Percentiles rank a stretch among this genome's conserved stretches.
phyloP scores from a whole-genome alignment of 2,113 vertebrate genomes.

The Callaeas wilsoni region DNA sequence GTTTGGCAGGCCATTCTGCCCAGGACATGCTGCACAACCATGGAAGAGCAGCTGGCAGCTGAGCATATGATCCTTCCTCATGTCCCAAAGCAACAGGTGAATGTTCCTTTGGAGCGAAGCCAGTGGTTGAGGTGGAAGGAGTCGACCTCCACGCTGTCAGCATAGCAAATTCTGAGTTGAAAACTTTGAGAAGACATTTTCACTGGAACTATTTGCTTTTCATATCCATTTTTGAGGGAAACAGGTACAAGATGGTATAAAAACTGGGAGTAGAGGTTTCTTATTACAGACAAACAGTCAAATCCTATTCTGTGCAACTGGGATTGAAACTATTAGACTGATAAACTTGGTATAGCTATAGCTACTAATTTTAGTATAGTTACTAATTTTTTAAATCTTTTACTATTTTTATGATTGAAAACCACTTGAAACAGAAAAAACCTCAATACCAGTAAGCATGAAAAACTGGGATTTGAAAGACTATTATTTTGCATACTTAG shows the following conservation, averaged over 20 bases:
- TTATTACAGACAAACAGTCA: not conserved
- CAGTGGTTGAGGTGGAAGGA: not conserved
- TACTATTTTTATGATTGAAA: not conserved
- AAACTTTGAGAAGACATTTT: not conserved
- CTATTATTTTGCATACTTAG: not conserved
- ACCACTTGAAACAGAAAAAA: not conserved
- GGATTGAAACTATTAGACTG: not conserved
- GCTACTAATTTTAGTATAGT: not conserved
- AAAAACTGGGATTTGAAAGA: not conserved
- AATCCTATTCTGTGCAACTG: not conserved
- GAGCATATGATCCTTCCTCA: not conserved
- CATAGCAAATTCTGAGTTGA: not conserved
- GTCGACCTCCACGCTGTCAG: not conserved
- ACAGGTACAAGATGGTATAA: not conserved
- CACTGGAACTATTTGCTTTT: not conserved
- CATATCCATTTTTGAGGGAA: not conserved
- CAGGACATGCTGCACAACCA: fast-evolving
- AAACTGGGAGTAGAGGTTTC: not conserved
- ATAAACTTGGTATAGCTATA: not conserved
- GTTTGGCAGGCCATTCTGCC: not conserved
- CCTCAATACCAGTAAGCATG: not conserved
- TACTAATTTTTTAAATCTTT: not conserved
- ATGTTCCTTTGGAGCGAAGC: not conserved
- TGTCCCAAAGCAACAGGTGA: not conserved
- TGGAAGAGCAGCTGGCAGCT: not conserved